Evolutionary conservation across 1,140 invertebrate genomes (phyloP).

Genomic region (Trichonephila clavipes): DNA sequence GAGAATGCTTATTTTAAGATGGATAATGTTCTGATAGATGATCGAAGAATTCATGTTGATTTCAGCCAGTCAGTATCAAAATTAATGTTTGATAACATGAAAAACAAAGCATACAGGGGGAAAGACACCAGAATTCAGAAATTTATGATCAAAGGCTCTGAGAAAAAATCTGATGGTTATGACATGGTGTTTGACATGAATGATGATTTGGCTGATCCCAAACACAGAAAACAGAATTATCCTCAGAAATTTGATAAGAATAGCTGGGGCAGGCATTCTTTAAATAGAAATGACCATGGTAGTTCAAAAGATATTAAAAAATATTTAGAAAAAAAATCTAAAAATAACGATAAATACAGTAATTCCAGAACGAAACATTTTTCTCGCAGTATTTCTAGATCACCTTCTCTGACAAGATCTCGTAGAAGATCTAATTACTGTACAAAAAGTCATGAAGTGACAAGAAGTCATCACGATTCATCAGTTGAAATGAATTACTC

Average conservation of each 20-base stretch:
- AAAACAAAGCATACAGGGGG: background rate
- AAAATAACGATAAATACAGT: background rate
- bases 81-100: slow-evolving; percentile 36
- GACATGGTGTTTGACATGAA: slow-evolving; percentile 59
- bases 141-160: slow-evolving; percentile 24
- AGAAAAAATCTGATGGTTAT: slow-evolving; percentile 53
- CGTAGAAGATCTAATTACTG: background rate
- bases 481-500: background rate
- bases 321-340: background rate
- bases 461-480: background rate
- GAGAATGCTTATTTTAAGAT: slow-evolving; percentile 99
- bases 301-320: background rate
- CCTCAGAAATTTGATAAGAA: background rate
- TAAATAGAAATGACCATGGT: no score
- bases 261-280: background rate
- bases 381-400: background rate
- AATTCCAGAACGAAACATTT: no score
- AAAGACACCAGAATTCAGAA: background rate
- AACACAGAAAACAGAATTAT: background rate
- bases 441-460: background rate
- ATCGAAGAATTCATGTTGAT: slow-evolving; percentile 98
- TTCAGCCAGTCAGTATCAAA: slow-evolving; percentile 99
- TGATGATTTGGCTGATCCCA: background rate
- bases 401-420: background rate
- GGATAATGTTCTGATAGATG: slow-evolving; percentile 99